phyloP scores from a whole-genome alignment of 2,888 invertebrate species.

The Autographa pulchrina region DNA sequence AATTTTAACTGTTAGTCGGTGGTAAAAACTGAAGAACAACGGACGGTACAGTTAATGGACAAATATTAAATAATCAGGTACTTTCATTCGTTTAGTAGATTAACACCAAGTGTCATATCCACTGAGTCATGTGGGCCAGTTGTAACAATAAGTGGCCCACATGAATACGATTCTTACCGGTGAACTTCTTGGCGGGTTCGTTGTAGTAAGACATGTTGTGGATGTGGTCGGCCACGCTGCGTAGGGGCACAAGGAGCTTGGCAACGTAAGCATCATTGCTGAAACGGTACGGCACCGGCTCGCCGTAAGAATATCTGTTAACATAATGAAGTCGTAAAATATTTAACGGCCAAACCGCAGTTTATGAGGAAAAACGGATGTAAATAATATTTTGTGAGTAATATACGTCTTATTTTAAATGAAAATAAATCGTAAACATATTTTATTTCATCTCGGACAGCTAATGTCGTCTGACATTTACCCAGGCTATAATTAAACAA shows the following conservation, averaged over 20 bases:
- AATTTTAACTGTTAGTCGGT: conserved; percentile 80
- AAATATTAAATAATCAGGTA: conserved; percentile 47
- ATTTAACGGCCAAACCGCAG: conserved; percentile 31
- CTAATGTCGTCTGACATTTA: conserved; percentile 85
- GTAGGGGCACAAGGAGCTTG: conserved; percentile 91
- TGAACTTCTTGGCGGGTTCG: conserved; percentile 91
- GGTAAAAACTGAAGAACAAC: conserved; percentile 60
- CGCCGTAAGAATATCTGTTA: conserved; percentile 87
- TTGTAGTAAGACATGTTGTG: conserved; percentile 91
- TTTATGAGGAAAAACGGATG: conserved; percentile 44
- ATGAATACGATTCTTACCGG: conserved; percentile 88
- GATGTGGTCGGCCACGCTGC: conserved; percentile 90
- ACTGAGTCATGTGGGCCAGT: conserved; percentile 52
- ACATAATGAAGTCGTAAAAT: conserved; percentile 39
- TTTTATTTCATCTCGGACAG: conserved; percentile 72
- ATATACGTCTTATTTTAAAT: conserved; percentile 59
- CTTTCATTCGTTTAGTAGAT: conserved; percentile 62
- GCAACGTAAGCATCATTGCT: conserved; percentile 93
- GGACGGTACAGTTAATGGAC: conserved; percentile 50
- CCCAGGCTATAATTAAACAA: conserved; percentile 81
- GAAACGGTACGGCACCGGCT: conserved; percentile 90
- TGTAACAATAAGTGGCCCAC: conserved; percentile 18
- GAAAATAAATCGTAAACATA: conserved; percentile 77
- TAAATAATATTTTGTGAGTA: conserved; percentile 28
- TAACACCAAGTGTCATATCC: conserved; percentile 47